Percentiles rank a stretch among this genome's conserved stretches.
Conservation (phyloP, 2,888 invertebrate genomes). For the Kuschelorhynchus macadamiae region DNA sequence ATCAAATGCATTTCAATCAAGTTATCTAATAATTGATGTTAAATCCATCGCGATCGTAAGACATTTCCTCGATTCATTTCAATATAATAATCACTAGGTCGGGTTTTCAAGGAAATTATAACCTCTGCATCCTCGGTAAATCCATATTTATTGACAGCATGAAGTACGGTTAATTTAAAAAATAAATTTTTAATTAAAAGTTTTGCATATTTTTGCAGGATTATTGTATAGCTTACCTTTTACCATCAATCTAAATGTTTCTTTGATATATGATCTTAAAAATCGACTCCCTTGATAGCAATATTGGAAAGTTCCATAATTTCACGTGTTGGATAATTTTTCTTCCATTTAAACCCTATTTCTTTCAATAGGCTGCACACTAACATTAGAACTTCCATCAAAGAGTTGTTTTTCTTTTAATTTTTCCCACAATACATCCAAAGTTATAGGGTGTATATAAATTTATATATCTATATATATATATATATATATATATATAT, state of each 20-base stretch:
- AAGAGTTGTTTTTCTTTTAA: conserved; percentile 18
- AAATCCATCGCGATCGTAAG: conserved; percentile 18
- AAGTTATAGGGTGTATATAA: too few species aligned
- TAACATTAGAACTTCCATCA: not conserved
- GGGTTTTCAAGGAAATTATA: conserved; percentile 20
- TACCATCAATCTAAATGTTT: too few species aligned
- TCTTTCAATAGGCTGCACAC: conserved; percentile 5
- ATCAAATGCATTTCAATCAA: conserved; percentile 15
- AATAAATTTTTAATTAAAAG: conserved; percentile 9
- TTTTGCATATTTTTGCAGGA: conserved; percentile 30
- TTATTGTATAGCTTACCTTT: too few species aligned
- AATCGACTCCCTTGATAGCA: conserved; percentile 22
- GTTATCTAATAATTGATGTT: conserved; percentile 27
- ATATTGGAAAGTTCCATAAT: conserved; percentile 26
- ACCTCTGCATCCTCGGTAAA: conserved; percentile 19
- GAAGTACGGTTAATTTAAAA: conserved; percentile 16
- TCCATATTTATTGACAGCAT: conserved; percentile 30
- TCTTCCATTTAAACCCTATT: conserved; percentile 18
- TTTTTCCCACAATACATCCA: too few species aligned
- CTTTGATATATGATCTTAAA: conserved; percentile 24
- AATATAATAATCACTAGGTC: conserved; percentile 35
- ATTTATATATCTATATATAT: too few species aligned
- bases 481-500: too few species aligned
- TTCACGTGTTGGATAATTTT: conserved; percentile 15
- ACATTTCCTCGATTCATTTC: conserved; percentile 35